A percentile compares a stretch with the other conserved stretches of the same genome.
Evolutionary conservation across 1,140 invertebrate genomes (phyloP).

Genomic region (Carposina sasakii): DNA sequence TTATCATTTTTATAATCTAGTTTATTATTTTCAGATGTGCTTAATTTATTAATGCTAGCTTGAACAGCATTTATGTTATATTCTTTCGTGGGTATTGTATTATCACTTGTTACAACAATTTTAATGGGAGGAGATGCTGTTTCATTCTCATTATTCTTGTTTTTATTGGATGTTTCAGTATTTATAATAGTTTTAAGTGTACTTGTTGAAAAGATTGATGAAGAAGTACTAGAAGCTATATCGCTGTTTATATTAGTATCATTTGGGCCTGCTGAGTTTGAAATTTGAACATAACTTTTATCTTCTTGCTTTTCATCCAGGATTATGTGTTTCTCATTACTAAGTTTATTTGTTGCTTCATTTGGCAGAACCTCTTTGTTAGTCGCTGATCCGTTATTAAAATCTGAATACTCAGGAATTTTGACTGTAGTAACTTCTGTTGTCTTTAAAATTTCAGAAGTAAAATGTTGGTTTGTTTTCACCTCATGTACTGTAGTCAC

Average conservation of each 20-base stretch:
- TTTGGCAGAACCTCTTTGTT: no score
- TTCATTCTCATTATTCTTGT: no score
- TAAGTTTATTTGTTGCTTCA: background rate
- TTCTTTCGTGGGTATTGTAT: no score
- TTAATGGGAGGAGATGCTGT: no score
- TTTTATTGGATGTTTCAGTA: no score
- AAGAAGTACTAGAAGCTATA: no score
- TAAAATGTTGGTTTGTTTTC: slow-evolving; percentile 13
- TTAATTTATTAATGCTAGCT: slow-evolving; percentile 8
- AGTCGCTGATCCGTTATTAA: no score
- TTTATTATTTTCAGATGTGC: slow-evolving; percentile 16
- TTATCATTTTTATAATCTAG: slow-evolving; percentile 17
- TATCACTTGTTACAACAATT: no score
- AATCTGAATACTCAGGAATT: slow-evolving; percentile 1
- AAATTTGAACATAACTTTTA: slow-evolving; percentile 19
- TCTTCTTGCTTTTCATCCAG: background rate
- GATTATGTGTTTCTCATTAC: background rate
- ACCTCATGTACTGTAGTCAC: slow-evolving; percentile 3
- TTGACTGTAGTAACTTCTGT: background rate
- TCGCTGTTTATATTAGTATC: slow-evolving; percentile 13
- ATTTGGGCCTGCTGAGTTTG: slow-evolving; percentile 7
- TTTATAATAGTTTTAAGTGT: no score
- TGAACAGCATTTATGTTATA: no score
- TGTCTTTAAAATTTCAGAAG: slow-evolving; percentile 4
- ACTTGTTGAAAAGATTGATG: no score